Percentiles rank a stretch among this genome's conserved stretches.
These are phyloP conservation scores for Protophormia terraenovae DNA, from an alignment of 2,888 invertebrate species.

Conservation along the genomic window DNA sequence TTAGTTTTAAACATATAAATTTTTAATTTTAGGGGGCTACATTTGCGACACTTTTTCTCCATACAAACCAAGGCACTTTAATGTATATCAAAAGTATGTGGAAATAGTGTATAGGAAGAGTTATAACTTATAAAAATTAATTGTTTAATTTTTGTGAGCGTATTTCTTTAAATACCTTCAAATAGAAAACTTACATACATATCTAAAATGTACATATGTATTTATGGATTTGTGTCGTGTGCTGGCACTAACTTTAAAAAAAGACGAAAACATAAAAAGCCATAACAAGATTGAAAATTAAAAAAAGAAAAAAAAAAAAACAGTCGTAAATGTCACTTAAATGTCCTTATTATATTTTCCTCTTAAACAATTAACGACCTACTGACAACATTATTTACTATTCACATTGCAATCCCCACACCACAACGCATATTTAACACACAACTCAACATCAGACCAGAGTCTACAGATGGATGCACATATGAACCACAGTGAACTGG, in stretches of 20 bases:
- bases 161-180: not conserved
- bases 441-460: not conserved
- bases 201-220: too few relatives aligned
- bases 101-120: too few relatives aligned
- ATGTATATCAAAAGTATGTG: too few relatives aligned
- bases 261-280: not conserved
- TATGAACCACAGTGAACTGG: not conserved
- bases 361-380: constrained; percentile 58
- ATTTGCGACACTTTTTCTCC: too few relatives aligned
- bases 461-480: not conserved
- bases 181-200: not conserved
- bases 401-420: not conserved
- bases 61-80: too few relatives aligned
- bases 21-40: too few relatives aligned
- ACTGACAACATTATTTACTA: constrained; percentile 50
- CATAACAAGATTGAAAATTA: too few relatives aligned
- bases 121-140: too few relatives aligned
- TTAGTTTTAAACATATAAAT: too few relatives aligned
- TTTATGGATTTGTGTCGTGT: constrained; percentile 21
- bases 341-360: constrained; percentile 52
- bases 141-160: too few relatives aligned
- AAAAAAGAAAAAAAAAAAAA: not conserved
- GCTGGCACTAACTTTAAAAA: constrained; percentile 10
- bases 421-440: not conserved
- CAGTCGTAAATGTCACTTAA: constrained; percentile 43